Evolutionary conservation across 2,888 invertebrate species (phyloP), one percentile per base, ranked within the genome.

Genomic region (Escarpia spicata): DNA sequence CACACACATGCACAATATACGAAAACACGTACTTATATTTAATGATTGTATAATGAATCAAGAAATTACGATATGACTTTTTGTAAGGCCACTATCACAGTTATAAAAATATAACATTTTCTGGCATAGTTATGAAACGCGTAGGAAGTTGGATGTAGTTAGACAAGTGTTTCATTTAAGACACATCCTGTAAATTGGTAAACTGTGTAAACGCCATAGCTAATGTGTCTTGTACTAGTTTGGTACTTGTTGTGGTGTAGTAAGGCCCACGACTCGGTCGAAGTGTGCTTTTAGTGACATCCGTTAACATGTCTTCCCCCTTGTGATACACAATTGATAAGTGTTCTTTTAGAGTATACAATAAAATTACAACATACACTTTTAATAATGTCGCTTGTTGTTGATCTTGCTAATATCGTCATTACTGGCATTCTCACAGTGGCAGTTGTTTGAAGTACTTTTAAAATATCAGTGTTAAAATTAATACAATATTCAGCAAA

Each of bases 301-400:
- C 75, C 75, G 75, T 26, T 75, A 26, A 75, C 26, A 15, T 75
- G 75, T 75, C 75, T 26, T 75, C 75, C 75, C 19, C 6, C 4
- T 0, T 75, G 75, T 75, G 75, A 75, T 75, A 75, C 75, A 26
- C 75, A 19, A 75, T 75, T 75, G 75, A 75, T 26, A 75, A 26
- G 26, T 75, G 19, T 26, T 75, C 75, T 75, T 75, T 75, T 75
- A 75, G 75, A 75, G 75, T 75, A 52, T 52, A 75, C 75, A 75
- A 75, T 75, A 75, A 75, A 75, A 75, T 75, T 15, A 26, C 75
- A 75, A n/a, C 75, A 75, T 75, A 75, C 75, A 75, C 75, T 75
- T 75, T 75, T 26, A 75, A 26, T 75, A 75, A 75, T 1, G n/a
- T 75, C 75, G 75, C 75, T 75, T 75, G 75, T 75, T 75, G 75